Evolutionary conservation across 1,140 invertebrate species (phyloP).

Genomic region (Drosophila bifasciata): DNA sequence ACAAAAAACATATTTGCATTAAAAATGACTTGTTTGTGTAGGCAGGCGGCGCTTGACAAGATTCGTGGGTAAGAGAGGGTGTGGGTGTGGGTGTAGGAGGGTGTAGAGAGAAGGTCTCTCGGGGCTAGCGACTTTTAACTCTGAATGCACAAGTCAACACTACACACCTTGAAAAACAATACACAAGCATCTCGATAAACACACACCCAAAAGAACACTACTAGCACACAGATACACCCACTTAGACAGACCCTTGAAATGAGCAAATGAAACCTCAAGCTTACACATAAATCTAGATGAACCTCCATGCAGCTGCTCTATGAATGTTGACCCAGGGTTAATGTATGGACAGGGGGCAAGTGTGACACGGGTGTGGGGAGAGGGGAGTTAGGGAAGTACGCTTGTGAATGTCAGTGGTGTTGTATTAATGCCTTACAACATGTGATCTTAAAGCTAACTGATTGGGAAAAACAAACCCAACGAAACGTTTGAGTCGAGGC

Average conservation of each 20-base stretch:
- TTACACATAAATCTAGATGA: constrained; percentile 47
- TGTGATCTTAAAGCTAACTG: too few species aligned
- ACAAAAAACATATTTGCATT: constrained; percentile 77
- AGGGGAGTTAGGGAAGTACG: background rate
- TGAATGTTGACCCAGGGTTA: constrained; percentile 36
- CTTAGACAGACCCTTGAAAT: constrained; percentile 14
- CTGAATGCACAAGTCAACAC: constrained; percentile 50
- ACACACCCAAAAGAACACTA: constrained; percentile 11
- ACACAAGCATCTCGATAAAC: background rate
- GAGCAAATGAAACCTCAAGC: constrained; percentile 66
- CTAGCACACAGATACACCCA: background rate
- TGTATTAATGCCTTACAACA: constrained; percentile 1
- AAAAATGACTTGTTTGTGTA: constrained; percentile 81
- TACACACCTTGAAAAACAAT: background rate
- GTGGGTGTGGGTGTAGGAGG: too few species aligned
- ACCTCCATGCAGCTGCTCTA: constrained; percentile 12
- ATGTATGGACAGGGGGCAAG: constrained; percentile 12
- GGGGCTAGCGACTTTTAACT: constrained; percentile 2
- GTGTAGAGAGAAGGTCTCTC: too few species aligned
- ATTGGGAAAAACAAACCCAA: too few species aligned
- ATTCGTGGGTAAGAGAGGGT: too few species aligned
- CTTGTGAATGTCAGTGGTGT: too few species aligned
- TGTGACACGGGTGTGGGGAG: too few species aligned
- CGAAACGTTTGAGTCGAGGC: too few species aligned
- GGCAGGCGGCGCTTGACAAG: constrained; percentile 47